Evolutionary conservation across 30 jellyfish, hydroid and myxozoan genomes (phyloP).

Genomic region (Mastigias papua): DNA sequence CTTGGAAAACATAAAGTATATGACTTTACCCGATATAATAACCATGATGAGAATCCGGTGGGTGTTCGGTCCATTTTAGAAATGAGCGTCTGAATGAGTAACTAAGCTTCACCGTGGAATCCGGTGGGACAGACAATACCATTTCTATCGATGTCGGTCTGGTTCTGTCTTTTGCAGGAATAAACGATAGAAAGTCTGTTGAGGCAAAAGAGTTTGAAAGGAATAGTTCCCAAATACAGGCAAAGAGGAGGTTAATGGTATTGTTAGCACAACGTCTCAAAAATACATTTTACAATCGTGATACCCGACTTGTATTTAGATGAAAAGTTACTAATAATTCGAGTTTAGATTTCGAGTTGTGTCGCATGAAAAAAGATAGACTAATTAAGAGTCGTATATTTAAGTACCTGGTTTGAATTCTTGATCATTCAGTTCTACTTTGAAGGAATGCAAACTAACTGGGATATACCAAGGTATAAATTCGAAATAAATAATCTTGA

Average conservation of each 20-base stretch:
- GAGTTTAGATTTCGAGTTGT: too few species aligned
- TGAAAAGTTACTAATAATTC: too few species aligned
- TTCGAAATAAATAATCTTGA: slow-evolving; percentile 75
- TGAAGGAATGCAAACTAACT: slow-evolving; percentile 70
- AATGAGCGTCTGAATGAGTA: slow-evolving; percentile 78
- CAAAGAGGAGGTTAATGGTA: too few species aligned
- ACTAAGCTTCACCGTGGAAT: slow-evolving; percentile 56
- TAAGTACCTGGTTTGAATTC: slow-evolving; percentile 67
- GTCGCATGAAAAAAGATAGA: too few species aligned
- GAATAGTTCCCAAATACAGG: too few species aligned
- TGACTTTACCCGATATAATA: slow-evolving; percentile 76
- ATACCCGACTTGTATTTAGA: too few species aligned
- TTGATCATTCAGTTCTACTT: slow-evolving; percentile 22
- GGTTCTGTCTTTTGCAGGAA: slow-evolving; percentile 86
- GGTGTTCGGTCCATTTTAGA: slow-evolving; percentile 94
- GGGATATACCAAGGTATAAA: slow-evolving; percentile 92
- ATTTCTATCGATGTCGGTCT: slow-evolving; percentile 90
- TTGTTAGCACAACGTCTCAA: too few species aligned
- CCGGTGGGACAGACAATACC: slow-evolving; percentile 80
- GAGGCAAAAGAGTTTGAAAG: neutral
- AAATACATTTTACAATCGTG: too few species aligned
- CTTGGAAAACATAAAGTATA: neutral
- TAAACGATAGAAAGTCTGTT: slow-evolving; percentile 63
- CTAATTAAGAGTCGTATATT: too few species aligned
- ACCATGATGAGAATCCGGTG: slow-evolving; percentile 98